A percentile compares a stretch with the other conserved stretches of the same genome.
These are phyloP conservation scores for Gouania willdenowi DNA, from an alignment of 2,797 vertebrate genomes.

Conservation along the genomic window DNA sequence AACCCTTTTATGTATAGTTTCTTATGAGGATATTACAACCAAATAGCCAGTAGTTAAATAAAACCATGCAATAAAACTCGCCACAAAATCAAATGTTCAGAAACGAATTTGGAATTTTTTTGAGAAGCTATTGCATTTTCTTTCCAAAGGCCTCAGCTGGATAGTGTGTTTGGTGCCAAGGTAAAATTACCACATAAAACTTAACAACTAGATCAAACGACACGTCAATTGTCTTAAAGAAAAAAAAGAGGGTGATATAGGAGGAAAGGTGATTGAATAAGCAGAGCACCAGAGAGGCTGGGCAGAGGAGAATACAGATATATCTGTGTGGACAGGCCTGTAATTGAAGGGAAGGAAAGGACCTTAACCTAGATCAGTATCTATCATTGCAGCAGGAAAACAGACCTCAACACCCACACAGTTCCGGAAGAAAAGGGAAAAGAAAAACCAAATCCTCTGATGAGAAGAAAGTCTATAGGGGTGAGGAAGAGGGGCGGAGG, in stretches of 20 bases:
- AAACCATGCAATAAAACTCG: no score
- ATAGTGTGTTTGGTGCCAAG: not conserved
- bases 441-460: conserved; percentile 15
- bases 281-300: conserved; percentile 12
- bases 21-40: no score
- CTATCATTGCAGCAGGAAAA: conserved; percentile 46
- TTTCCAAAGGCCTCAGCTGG: not conserved
- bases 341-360: conserved; percentile 59
- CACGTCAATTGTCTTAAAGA: conserved; percentile 10
- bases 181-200: conserved; percentile 11
- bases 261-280: conserved; percentile 34
- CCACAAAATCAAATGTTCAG: no score
- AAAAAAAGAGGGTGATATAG: conserved; percentile 12
- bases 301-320: conserved; percentile 18
- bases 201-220: conserved; percentile 24
- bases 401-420: conserved; percentile 36
- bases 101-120: no score
- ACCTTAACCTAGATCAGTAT: conserved; percentile 60
- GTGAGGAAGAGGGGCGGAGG: conserved; percentile 6
- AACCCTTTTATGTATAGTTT: no score
- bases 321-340: conserved; percentile 49
- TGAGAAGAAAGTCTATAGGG: conserved; percentile 12
- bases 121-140: no score
- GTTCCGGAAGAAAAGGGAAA: conserved; percentile 26
- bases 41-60: no score